Base-by-base conservation (phyloP, 2,113 vertebrate species). In the Myxocyprinus asiaticus region DNA sequence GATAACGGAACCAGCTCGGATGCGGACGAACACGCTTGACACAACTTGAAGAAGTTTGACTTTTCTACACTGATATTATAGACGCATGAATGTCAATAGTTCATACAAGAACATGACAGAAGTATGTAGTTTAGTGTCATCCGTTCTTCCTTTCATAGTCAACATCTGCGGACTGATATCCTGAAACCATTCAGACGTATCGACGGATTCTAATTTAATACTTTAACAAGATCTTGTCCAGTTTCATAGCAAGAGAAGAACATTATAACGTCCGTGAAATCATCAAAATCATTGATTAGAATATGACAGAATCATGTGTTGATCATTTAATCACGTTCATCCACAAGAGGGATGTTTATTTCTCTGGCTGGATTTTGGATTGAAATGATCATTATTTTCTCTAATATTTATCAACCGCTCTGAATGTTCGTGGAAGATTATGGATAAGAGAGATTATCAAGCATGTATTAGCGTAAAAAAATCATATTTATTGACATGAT, bases 1-100 rank as follows among this genome's bases (percentile, higher is more conserved):
- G 91, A 89, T 78, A 33, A 77, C 15, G 22, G 74, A 74, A 76
- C 17, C 64, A 42, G 45, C 56, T 70, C 64, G 17, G 81, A 86
- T 1, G n/a, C 9, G 9, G 71, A 85, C 53, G 76, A 58, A 80
- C 62, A 44, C 14, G 48, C 47, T 1, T 76, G 47, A 76, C 3
- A 10, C 10, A 53, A 10, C 9, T 4, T 0, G 47, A 64, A 62
- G 65, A 68, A 14, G 15, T 1, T 45, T 45, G 14, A 10, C 65
- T 43, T 12, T 8, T 33, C 4, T 12, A 3, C 43, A 8, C 17
- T 7, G 9, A 22, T 42, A 65, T n/a, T 42, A 3, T 5, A 55
- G 42, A 11, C 11, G 62, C 56, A 47, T 56, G 53, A 44, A 14
- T 47, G n/a, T 67, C n/a, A n/a, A n/a, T n/a, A n/a, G n/a, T n/a